Evolutionary conservation across 2,888 invertebrate species (phyloP), one percentile per base, ranked within the genome.

Genomic region (Netelia melanura): DNA sequence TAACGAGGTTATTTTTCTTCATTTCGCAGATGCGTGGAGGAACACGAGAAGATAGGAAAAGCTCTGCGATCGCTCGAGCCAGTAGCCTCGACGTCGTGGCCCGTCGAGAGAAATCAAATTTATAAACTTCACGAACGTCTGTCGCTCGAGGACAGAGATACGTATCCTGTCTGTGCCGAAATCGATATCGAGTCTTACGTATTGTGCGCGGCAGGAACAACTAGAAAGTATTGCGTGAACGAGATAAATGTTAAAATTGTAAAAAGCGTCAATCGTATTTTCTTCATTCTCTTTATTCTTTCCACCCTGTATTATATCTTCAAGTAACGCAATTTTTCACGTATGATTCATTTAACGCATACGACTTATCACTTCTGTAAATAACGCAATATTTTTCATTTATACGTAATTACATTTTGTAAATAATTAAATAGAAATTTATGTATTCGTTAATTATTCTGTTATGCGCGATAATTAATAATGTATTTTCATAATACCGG

Each of bases 141-240:
- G 61, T 85, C 81, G 38, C 76, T 79, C 17, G 83, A 90, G 72
- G 92, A 92, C 54, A 88, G 74, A 85, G 90, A 92, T 78, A 85
- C 86, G 65, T 92, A 91, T 88, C 89, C 91, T 44, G 79, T 92
- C 64, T 74, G 61, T 56, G 77, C 88, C 54, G 89, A 91, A 71
- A 89, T 92, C 81, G 92, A 92, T 84, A 56, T 92, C 25, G 92
- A 92, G 81, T 87, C 90, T 80, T 92, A 92, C 83, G 88, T 91
- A 11, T 84, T 92, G 9, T 92, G 92, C 71, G 86, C 90, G 1
- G 90, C 92, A 3, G 92, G 92, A 14, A 87, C 91, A 5, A 86
- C 88, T 9, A 90, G 85, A 78, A 92, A 91, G 81, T 84, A 91
- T 79, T 92, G 92, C 83, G 89, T 88, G 68, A 87, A 90, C 65